A percentile compares a stretch with the other conserved stretches of the same genome.
phyloP scores from a whole-genome alignment of 2,797 vertebrate species.

The Phylloscopus collybita region DNA sequence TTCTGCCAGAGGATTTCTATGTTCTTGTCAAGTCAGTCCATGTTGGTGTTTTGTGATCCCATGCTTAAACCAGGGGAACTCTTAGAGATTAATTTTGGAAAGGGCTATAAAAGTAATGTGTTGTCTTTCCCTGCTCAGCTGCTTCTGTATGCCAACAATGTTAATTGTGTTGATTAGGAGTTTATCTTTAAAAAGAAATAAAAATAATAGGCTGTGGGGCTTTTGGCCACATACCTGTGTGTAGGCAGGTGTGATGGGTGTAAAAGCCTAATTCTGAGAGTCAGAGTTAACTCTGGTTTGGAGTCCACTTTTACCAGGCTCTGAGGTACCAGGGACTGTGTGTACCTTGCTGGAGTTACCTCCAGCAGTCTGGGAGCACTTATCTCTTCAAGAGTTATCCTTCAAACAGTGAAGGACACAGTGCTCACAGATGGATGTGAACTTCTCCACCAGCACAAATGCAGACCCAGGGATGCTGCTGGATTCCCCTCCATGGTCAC shows the following conservation, averaged over 20 bases:
- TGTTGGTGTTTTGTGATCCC: not conserved
- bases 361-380: not conserved
- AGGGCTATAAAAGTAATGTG: not conserved
- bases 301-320: not conserved
- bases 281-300: not conserved
- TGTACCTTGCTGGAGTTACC: not conserved
- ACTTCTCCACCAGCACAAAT: rapidly evolving
- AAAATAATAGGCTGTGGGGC: not conserved
- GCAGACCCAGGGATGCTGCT: not conserved
- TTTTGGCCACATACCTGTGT: not conserved
- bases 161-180: not conserved
- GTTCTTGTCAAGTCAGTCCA: not conserved
- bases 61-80: not conserved
- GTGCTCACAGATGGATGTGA: not conserved
- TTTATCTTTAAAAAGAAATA: not conserved
- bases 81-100: not conserved
- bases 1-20: not conserved
- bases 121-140: not conserved
- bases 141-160: not conserved
- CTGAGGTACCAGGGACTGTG: not conserved
- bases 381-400: not conserved
- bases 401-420: not conserved
- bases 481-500: not conserved
- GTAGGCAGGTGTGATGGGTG: not conserved
- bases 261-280: not conserved